A percentile compares a stretch with the other conserved stretches of the same genome.
These are phyloP conservation scores for Drosophila cardini DNA, from an alignment of 1,140 invertebrate genomes.

Conservation along the genomic window DNA sequence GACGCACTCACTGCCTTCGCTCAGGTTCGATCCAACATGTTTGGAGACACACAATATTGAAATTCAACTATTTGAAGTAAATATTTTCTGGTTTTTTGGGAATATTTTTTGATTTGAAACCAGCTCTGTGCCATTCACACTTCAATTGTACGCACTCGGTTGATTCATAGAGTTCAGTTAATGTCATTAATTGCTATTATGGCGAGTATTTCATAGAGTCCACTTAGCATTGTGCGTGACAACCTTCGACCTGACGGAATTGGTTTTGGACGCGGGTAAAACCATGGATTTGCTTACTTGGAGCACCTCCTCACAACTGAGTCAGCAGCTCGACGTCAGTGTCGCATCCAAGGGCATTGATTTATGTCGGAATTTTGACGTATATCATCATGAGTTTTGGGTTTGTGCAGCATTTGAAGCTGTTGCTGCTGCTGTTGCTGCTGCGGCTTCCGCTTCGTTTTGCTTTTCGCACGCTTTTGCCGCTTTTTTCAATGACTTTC, in stretches of 20 bases:
- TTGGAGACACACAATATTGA: background rate
- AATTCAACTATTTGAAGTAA: slow-evolving; percentile 10
- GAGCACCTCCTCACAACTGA: slow-evolving; percentile 13
- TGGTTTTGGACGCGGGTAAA: slow-evolving; percentile 58
- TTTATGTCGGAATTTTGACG: slow-evolving; percentile 25
- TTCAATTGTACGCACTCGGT: slow-evolving; percentile 57
- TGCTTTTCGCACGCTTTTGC: slow-evolving; percentile 73
- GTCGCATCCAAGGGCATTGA: slow-evolving; percentile 60
- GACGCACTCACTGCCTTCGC: slow-evolving; percentile 6
- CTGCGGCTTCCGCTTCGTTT: slow-evolving; percentile 61
- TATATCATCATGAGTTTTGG: slow-evolving; percentile 7
- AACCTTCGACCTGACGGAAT: slow-evolving; percentile 63
- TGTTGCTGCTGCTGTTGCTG: background rate
- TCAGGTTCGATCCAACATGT: slow-evolving; percentile 60
- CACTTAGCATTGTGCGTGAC: slow-evolving; percentile 62
- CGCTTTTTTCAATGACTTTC: slow-evolving; percentile 59
- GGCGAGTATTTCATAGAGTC: slow-evolving; percentile 38
- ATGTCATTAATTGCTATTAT: slow-evolving; percentile 37
- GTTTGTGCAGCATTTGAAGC: slow-evolving; percentile 18
- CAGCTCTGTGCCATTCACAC: slow-evolving; percentile 57
- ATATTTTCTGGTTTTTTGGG: slow-evolving; percentile 11
- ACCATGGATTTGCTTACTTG: slow-evolving; percentile 32
- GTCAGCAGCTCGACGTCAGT: slow-evolving; percentile 33
- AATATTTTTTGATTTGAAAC: slow-evolving; percentile 5
- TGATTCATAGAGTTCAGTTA: slow-evolving; percentile 64